A percentile compares a stretch with the other conserved stretches of the same genome.
phyloP scores from a whole-genome alignment of 2,113 vertebrate genomes.

The Eptesicus fuscus region DNA sequence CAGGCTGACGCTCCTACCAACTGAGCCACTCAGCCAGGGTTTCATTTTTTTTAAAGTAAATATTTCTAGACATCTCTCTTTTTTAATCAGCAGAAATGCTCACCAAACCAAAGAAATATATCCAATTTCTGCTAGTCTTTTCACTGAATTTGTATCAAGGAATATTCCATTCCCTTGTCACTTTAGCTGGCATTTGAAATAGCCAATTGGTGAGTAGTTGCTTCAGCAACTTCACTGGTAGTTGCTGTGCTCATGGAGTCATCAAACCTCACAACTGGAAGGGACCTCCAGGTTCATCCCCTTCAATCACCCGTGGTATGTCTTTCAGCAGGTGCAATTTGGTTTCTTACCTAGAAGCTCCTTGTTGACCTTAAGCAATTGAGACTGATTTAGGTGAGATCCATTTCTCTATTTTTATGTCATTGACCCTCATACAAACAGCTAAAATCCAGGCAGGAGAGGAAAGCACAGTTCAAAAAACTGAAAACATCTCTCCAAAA shows the following conservation, averaged over 20 bases:
- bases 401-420: neutral
- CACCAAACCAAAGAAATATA: neutral
- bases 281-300: neutral
- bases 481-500: neutral
- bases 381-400: neutral
- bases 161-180: neutral
- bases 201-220: neutral
- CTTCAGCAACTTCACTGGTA: neutral
- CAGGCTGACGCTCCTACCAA: no score
- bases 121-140: neutral
- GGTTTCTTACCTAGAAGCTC: slow-evolving; percentile 15
- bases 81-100: neutral
- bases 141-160: neutral
- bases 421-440: neutral
- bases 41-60: neutral
- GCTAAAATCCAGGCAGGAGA: neutral
- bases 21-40: no score
- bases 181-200: neutral
- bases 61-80: neutral
- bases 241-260: neutral
- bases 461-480: neutral
- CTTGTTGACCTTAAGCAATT: neutral
- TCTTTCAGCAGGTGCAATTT: neutral
- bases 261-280: neutral
- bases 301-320: neutral